phyloP scores from a whole-genome alignment of 2,888 invertebrate genomes.

The Diachrysia chrysitis region DNA sequence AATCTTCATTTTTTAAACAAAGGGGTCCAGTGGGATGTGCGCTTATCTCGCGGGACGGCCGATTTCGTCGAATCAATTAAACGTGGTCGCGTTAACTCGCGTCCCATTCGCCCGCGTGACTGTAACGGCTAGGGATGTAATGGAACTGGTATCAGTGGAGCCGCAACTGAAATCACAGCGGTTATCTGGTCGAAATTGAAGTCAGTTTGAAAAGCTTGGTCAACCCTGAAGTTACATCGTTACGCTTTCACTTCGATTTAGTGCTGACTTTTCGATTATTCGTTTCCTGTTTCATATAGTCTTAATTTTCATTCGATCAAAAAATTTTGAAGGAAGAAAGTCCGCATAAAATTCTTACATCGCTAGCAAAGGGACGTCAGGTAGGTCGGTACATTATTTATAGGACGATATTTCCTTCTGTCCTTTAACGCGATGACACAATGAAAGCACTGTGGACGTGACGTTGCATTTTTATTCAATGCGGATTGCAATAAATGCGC shows the following conservation, averaged over 20 bases:
- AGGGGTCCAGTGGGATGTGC: conserved; percentile 51
- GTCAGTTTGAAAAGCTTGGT: neutral
- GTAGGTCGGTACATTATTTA: conserved; percentile 59
- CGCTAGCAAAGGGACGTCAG: conserved; percentile 22
- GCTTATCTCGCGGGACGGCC: conserved; percentile 62
- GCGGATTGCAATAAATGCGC: conserved; percentile 15
- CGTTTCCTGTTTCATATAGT: neutral
- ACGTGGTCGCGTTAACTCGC: conserved; percentile 45
- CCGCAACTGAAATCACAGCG: conserved; percentile 3
- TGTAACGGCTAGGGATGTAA: conserved; percentile 3
- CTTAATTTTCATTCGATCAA: neutral
- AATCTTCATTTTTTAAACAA: conserved; percentile 76
- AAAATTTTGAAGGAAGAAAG: neutral
- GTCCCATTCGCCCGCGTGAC: neutral
- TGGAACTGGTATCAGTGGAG: neutral
- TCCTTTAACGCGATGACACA: conserved; percentile 33
- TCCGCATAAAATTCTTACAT: conserved; percentile 2
- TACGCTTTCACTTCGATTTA: neutral
- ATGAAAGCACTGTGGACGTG: conserved; percentile 37
- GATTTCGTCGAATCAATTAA: conserved; percentile 72
- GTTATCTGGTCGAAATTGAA: neutral
- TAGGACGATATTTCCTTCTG: conserved; percentile 36
- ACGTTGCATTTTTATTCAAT: conserved; percentile 38
- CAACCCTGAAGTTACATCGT: neutral
- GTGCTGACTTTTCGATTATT: neutral